Base-by-base conservation (phyloP, 2,797 vertebrate species). In the Philypnodon macrostomus region DNA sequence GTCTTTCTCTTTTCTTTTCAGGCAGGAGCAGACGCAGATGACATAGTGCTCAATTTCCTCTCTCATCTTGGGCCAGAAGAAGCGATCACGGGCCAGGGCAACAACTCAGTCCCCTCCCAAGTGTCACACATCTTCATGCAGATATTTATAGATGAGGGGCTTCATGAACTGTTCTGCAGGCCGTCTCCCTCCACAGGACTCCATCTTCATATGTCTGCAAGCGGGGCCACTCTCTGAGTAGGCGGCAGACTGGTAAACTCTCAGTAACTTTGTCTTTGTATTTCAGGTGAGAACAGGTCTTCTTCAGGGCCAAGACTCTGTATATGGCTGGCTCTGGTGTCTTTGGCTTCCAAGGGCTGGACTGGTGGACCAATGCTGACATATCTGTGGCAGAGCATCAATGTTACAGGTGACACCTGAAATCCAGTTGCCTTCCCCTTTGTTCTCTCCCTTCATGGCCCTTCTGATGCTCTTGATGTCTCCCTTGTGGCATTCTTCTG, bases 401-500 rank as follows among this genome's bases (percentile, higher is more conserved):
- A n/a, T 5, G 21, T 47, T 48, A 14, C 53, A 47, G 11, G 41
- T 58, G 0, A 41, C 31, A 9, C 46, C 31, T n/a, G 16, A 54
- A 5, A 45, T 59, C 45, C 55, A 54, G 4, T 59, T 8, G 0
- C 14, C 4, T 4, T 58, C 9, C 19, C 17, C 23, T 5, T 0
- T 21, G 3, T 14, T 5, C 0, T 32, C 14, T 2, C 0, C 9
- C 1, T 37, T 2, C 7, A 40, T 2, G 2, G 37, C 38, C 35
- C 44, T 35, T 1, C 33, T 23, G 0, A 53, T 24, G 1, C 7
- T 14, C 19, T 44, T 16, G 5, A 31, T 5, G 5, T 4, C 10
- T 1, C 44, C 36, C 16, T 16, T 30, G 1, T 14, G 16, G 12
- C 18, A 47, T 2, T 50, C 45, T 27, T 46, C 34, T 13, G 29